These are phyloP conservation scores for Chrysina gloriosa DNA, from an alignment of 2,888 invertebrate genomes.

Conservation along the genomic window DNA sequence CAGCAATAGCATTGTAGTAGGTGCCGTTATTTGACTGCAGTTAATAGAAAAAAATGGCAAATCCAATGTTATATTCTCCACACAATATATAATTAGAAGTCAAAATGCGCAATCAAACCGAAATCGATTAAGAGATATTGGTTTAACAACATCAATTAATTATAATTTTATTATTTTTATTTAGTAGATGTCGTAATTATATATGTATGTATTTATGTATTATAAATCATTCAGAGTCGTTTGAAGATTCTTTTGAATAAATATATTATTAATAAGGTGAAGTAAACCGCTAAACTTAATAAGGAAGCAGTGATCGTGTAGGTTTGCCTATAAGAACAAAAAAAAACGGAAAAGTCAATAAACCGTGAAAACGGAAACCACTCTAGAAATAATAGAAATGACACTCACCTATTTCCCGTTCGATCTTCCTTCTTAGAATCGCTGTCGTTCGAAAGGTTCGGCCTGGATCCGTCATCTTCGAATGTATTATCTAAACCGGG, in stretches of 20 bases:
- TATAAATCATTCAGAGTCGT: constrained; percentile 19
- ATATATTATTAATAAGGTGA: constrained; percentile 37
- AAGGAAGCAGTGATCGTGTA: constrained; percentile 39
- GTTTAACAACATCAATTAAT: not conserved
- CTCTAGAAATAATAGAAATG: not conserved
- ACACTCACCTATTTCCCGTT: constrained; percentile 48
- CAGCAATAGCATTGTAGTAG: too few species aligned
- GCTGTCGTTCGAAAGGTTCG: constrained; percentile 51
- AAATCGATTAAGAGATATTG: not conserved
- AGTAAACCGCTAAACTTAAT: constrained; percentile 37
- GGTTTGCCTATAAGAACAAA: constrained; percentile 36
- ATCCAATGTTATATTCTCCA: too few species aligned
- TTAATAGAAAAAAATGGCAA: too few species aligned
- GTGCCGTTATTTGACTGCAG: too few species aligned
- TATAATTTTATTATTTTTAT: too few species aligned
- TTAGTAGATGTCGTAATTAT: not conserved
- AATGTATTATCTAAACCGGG: constrained; percentile 64
- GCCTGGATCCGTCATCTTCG: constrained; percentile 58
- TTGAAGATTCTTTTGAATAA: constrained; percentile 38
- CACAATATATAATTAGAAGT: too few species aligned
- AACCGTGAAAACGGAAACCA: not conserved
- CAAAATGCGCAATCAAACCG: too few species aligned
- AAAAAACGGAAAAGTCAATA: constrained; percentile 16
- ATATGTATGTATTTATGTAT: too few species aligned
- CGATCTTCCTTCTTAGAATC: constrained; percentile 56